Base-by-base conservation (phyloP, 2,113 vertebrate species). In the Myocastor coypus region DNA sequence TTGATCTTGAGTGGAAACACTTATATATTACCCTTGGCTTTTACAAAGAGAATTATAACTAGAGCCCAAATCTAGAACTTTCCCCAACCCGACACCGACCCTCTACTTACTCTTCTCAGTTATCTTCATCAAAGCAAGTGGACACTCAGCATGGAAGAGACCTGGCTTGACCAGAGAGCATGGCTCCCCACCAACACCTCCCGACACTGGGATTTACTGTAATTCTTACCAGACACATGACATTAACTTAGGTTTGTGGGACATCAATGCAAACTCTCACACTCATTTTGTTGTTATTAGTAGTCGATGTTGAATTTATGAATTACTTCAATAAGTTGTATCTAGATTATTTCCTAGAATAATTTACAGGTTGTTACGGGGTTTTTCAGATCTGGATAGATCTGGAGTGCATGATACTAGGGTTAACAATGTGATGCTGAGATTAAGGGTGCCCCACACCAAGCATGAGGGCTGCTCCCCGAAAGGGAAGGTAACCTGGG, bases 331-430 rank as follows among this genome's bases (percentile, higher is more conserved):
- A 3, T 30, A 14, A 14, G 81, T 77, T 69, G 4, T 11, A 55
- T 85, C 87, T 91, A 82, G 28, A 88, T 75, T 91, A 19, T 88
- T 92, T 89, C 52, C 82, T 78, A 55, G 92, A 40, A 57, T 52
- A 11, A 9, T 83, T 69, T 80, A 42, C 3, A 83, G 77, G 73
- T 28, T 46, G 42, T 46, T 77, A 46, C 42, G 71, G 69, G 20
- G 69, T 4, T 73, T 40, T 73, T 40, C 1, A 5, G 17, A 73
- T 10, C 3, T 73, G 69, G 20, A 22, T 73, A 40, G n/a, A 40
- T 73, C 69, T 73, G 40, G 20, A 4, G 69, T 24, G n/a, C 40
- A 37, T 40, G 37, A 42, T 75, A 10, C 22, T 73, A 24, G 40
- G 24, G 28, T 42, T 42, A 42, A 75, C 37, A 40, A 26, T 75